These are phyloP conservation scores for Thalassaphorura encarpata DNA, from an alignment of 1,140 invertebrate species.

Conservation along the genomic window DNA sequence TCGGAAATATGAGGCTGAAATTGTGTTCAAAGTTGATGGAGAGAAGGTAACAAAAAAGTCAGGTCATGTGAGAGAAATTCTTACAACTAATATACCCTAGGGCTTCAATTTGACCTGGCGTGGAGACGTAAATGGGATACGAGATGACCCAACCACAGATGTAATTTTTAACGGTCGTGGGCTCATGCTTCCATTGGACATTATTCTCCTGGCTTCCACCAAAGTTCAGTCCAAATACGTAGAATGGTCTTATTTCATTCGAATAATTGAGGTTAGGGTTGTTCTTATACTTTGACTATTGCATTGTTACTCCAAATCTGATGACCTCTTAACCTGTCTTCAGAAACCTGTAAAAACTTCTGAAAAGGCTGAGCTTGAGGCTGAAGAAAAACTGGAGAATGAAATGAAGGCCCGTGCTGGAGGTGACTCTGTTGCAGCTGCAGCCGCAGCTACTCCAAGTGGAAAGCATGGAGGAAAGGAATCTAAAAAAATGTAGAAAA, in stretches of 20 bases:
- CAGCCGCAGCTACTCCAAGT: background rate
- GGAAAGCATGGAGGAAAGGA: background rate
- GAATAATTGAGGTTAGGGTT: too few relatives aligned
- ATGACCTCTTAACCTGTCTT: too few relatives aligned
- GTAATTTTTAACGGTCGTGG: slow-evolving; percentile 6
- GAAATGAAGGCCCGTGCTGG: background rate
- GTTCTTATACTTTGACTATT: background rate
- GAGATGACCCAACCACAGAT: slow-evolving; percentile 12
- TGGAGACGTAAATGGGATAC: slow-evolving; percentile 18
- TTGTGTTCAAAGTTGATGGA: slow-evolving; percentile 14
- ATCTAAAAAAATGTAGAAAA: too few relatives aligned
- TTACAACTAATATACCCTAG: background rate
- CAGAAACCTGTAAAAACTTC: too few relatives aligned
- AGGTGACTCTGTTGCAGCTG: background rate
- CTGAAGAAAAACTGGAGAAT: background rate
- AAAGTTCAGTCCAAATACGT: too few relatives aligned
- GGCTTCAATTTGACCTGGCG: slow-evolving; percentile 11
- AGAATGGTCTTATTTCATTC: too few relatives aligned
- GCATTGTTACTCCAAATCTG: background rate
- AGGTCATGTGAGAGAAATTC: background rate
- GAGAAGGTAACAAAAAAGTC: background rate
- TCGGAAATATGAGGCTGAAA: slow-evolving; percentile 8
- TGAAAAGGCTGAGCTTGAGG: too few relatives aligned
- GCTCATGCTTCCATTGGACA: background rate
- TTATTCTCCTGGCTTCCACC: too few relatives aligned